Evolutionary conservation across 2,888 invertebrate genomes (phyloP), one percentile per base, ranked within the genome.

Genomic region (Brenthis daphne): DNA sequence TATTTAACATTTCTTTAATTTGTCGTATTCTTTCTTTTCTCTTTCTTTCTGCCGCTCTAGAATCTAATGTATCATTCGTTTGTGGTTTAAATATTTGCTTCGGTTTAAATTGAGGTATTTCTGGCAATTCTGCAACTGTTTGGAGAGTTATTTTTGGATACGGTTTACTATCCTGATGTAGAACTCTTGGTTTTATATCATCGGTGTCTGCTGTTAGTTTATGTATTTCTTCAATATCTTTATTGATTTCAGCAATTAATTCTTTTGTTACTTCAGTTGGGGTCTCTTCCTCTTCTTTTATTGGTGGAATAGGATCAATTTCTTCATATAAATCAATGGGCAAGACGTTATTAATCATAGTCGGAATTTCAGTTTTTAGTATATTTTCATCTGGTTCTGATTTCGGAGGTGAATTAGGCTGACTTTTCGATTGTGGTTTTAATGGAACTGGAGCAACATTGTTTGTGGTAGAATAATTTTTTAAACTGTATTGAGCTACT

Each of bases 1-100:
- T 95, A 73, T 94, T 94, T 24, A 96, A 83, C 79, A 96, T 89
- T 73, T 96, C 95, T 81, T 95, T 95, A 67, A 96, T 95, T 83
- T 95, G 96, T 71, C 94, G 93, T 79, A 96, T 92, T 77, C 95
- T 92, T 74, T 94, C 95, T 77, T 94, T 94, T 75, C 95, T 92
- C 77, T 90, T 94, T 65, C 93, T 90, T 56, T 94, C 94, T 51
- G 93, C 89, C 14, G 88, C 79, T 78, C 83, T 86, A 16, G 88
- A 85, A 76, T 93, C 94, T 74, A 89, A 82, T 13, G 84, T 87
- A 60, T 92, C 91, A 13, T 80, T 82, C n/a, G 82, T 82, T 33
- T 84, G 79, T 53, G 86, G 81, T 75, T 86, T 91, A 57, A 77
- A 85, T 3, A 80, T 71, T 71, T 83, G 85, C 75, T 89, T 93